These are phyloP conservation scores for Phalacrocorax aristotelis DNA, from an alignment of 2,113 vertebrate species.

Conservation along the genomic window DNA sequence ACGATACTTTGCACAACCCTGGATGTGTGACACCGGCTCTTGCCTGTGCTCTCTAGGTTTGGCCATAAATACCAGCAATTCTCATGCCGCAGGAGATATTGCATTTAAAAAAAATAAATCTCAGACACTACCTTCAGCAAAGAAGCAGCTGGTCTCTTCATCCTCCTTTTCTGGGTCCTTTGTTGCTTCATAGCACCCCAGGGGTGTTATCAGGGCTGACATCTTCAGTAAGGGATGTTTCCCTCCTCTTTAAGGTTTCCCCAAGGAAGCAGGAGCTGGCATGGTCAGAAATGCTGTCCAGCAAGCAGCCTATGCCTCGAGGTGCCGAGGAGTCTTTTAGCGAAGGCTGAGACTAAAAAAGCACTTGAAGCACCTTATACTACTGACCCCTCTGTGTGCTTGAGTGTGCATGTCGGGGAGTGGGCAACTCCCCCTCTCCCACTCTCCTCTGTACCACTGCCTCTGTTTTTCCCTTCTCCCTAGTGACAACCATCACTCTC, in stretches of 20 bases:
- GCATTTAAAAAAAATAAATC: background rate
- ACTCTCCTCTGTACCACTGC: background rate
- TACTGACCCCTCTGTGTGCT: background rate
- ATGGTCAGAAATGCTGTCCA: conserved; percentile 62
- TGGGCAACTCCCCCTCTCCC: background rate
- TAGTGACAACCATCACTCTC: background rate
- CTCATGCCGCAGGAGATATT: rapidly evolving
- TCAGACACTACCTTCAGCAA: conserved; percentile 15
- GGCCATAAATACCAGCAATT: background rate
- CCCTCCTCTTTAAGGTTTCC: conserved; percentile 49
- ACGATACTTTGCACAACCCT: background rate
- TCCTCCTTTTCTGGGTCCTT: background rate
- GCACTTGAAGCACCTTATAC: conserved; percentile 40
- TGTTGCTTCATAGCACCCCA: background rate
- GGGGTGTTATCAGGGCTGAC: background rate
- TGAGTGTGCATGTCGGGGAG: background rate
- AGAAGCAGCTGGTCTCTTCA: background rate
- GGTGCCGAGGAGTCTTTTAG: conserved; percentile 41
- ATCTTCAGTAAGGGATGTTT: background rate
- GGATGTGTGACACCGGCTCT: background rate
- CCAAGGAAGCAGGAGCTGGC: conserved; percentile 58
- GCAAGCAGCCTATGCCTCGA: conserved; percentile 40
- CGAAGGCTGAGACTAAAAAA: conserved; percentile 45
- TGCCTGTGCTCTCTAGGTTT: background rate
- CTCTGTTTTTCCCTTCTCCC: background rate